Evolutionary conservation across 2,888 invertebrate species (phyloP), one percentile per base, ranked within the genome.

Genomic region (Platycheirus albimanus): DNA sequence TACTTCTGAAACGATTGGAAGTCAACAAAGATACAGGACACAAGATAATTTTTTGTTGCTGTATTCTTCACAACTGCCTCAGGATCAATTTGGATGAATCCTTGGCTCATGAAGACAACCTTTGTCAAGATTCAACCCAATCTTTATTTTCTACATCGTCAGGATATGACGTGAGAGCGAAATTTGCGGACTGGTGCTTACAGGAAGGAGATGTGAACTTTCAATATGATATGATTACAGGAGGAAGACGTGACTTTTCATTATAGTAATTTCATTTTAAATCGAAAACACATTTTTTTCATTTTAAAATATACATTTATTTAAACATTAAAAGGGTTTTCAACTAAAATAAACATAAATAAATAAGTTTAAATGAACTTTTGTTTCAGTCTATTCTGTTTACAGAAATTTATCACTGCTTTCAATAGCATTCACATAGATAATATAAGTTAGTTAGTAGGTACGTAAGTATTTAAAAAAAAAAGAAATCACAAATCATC

Each of bases 201-300:
- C 13, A 41, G 41, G 41, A 41, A 41, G 41, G 41, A 41, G 13
- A 41, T 5, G 41, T 41, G 13, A 41, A 13, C 41, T 41, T 41
- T 15, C 41, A 41, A 13, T 13, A 41, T 13, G 13, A 41, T 41
- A 15, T 41, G 41, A 41, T 41, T 41, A n/a, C n/a, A 36, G n/a
- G n/a, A 36, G 11, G 0, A 41, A 41, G 13, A 41, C 41, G 13
- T 13, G 6, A 15, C 6, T 13, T 15, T 15, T 15, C 41, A 15
- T 13, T 15, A 15, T 24, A 24, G 24, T 24, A 4, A 24, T 24
- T 24, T 4, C 24, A 24, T n/a, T n/a, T n/a, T n/a, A n/a, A n/a
- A n/a, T n/a, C n/a, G n/a, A 24, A 24, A 24, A 4, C 3, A 24
- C 24, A 24, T 24, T 24, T 24, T 4, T 4, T 24, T 4, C 3